Percentiles rank a stretch among this genome's conserved stretches.
Evolutionary conservation across 1,140 invertebrate species (phyloP).

Genomic region (Globodera ellingtonae): DNA sequence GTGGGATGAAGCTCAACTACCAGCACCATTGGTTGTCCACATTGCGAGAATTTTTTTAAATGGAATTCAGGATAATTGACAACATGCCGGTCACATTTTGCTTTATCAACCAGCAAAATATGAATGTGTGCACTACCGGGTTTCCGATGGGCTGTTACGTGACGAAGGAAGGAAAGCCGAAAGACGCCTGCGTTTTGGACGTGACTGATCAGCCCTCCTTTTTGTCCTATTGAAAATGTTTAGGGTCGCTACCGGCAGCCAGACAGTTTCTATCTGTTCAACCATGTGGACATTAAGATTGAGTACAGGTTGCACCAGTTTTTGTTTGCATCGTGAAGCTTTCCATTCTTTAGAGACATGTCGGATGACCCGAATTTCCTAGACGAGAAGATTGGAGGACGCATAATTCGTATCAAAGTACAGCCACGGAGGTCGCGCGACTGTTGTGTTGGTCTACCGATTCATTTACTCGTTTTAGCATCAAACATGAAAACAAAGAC

Average conservation of each 20-base stretch:
- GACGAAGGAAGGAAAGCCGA: constrained; percentile 68
- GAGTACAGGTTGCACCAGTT: constrained; percentile 78
- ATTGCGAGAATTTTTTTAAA: neutral
- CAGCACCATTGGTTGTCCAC: constrained; percentile 87
- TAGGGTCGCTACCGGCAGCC: constrained; percentile 67
- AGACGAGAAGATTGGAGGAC: constrained; percentile 75
- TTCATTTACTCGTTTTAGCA: constrained; percentile 57
- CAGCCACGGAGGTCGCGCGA: constrained; percentile 76
- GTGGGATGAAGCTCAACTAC: constrained; percentile 93
- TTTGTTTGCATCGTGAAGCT: constrained; percentile 70
- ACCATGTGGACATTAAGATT: constrained; percentile 90
- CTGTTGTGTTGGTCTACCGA: neutral
- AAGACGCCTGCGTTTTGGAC: constrained; percentile 74
- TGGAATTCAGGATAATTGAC: constrained; percentile 72
- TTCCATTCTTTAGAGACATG: constrained; percentile 61
- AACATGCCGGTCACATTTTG: constrained; percentile 95
- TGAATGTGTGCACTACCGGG: constrained; percentile 85
- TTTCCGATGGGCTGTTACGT: constrained; percentile 95
- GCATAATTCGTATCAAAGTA: constrained; percentile 84
- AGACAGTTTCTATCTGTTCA: constrained; percentile 87
- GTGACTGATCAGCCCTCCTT: constrained; percentile 56
- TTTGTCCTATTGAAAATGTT: neutral
- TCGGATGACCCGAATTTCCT: constrained; percentile 78
- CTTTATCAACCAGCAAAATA: constrained; percentile 74
- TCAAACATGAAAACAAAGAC: constrained; percentile 61